Percentiles rank a stretch among this genome's conserved stretches.
phyloP scores from a whole-genome alignment of 2,797 vertebrate species.

The Sebastes variabilis region DNA sequence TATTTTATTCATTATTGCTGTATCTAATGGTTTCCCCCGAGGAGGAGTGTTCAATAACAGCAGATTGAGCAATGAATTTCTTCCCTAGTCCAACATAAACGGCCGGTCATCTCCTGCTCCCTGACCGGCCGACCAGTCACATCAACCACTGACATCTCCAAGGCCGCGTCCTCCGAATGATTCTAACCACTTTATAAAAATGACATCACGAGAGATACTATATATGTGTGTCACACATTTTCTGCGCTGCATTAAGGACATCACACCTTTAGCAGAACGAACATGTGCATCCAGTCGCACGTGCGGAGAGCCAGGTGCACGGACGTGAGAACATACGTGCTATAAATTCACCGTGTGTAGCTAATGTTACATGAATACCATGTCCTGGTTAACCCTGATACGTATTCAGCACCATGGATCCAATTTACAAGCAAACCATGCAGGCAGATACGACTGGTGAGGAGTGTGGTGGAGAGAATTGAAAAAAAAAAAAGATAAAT shows the following conservation, averaged over 20 bases:
- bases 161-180: slow-evolving; percentile 39
- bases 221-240: slow-evolving; percentile 9
- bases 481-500: neutral
- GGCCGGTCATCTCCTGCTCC: neutral
- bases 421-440: slow-evolving; percentile 41
- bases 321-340: slow-evolving; percentile 15
- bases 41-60: slow-evolving; percentile 22
- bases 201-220: slow-evolving; percentile 7
- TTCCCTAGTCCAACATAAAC: neutral
- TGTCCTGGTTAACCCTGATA: slow-evolving; percentile 52
- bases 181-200: slow-evolving; percentile 39
- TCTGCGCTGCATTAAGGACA: neutral
- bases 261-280: neutral
- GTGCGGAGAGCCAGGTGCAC: slow-evolving; percentile 11
- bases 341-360: slow-evolving; percentile 34
- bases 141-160: slow-evolving; percentile 32
- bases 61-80: slow-evolving; percentile 32
- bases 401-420: slow-evolving; percentile 41
- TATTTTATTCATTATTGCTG: slow-evolving; percentile 9
- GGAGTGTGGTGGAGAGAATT: neutral
- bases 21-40: slow-evolving; percentile 29
- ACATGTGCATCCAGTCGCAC: slow-evolving; percentile 45
- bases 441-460: neutral
- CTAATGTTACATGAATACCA: slow-evolving; percentile 63
- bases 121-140: slow-evolving; percentile 3